phyloP scores from a whole-genome alignment of 2,888 invertebrate species.

The Yponomeuta cagnagella region DNA sequence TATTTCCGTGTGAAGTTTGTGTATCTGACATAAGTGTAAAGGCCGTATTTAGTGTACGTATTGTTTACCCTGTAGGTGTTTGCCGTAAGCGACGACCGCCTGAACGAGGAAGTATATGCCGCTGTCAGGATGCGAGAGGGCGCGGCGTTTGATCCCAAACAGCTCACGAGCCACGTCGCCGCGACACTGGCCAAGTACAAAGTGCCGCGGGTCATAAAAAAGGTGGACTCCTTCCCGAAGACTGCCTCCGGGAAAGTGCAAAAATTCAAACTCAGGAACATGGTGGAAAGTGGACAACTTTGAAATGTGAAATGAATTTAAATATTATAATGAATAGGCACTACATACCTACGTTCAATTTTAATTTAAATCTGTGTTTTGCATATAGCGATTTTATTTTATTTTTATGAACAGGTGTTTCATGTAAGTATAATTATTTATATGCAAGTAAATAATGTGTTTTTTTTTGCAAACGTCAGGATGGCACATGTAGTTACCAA shows the following conservation, averaged over 20 bases:
- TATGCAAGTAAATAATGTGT: too few species aligned
- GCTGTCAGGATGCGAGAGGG: slow-evolving; percentile 70
- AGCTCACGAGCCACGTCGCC: slow-evolving; percentile 69
- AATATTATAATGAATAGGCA: neutral
- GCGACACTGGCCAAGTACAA: slow-evolving; percentile 82
- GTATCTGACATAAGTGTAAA: too few species aligned
- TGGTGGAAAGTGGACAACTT: slow-evolving; percentile 32
- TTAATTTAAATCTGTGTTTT: too few species aligned
- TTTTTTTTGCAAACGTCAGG: too few species aligned
- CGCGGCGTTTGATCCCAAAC: slow-evolving; percentile 57
- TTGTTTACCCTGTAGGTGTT: slow-evolving; percentile 55
- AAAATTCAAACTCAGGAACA: slow-evolving; percentile 70
- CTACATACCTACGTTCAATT: too few species aligned
- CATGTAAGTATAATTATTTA: too few species aligned
- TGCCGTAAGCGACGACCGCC: slow-evolving; percentile 78
- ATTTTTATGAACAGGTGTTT: too few species aligned
- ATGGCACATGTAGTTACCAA: too few species aligned
- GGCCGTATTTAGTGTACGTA: neutral
- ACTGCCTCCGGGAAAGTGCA: slow-evolving; percentile 85
- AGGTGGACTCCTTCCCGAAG: slow-evolving; percentile 79
- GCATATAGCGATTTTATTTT: too few species aligned
- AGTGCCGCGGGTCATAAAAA: slow-evolving; percentile 79
- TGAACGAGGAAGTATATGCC: slow-evolving; percentile 81
- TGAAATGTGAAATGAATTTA: slow-evolving; percentile 13
- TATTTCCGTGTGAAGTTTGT: too few species aligned